Evolutionary conservation across 2,888 invertebrate species (phyloP).

Genomic region (Phanerotoma sp.): DNA sequence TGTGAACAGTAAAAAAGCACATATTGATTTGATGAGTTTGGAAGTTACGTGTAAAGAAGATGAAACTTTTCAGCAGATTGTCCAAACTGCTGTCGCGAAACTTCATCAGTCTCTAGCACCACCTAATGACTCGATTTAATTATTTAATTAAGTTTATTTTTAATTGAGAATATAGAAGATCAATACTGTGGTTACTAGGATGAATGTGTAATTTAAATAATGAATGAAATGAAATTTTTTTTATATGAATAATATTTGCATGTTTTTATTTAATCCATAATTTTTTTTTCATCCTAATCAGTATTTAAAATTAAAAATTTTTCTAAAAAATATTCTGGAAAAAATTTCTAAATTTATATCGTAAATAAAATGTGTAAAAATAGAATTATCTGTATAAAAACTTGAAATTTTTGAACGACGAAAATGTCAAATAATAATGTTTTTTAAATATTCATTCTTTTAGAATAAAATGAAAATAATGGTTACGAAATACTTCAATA

Average conservation of each 20-base stretch:
- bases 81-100: constrained; percentile 82
- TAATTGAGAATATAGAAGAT: not conserved
- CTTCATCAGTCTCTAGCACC: constrained; percentile 80
- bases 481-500: too few species aligned
- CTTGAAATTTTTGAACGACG: too few species aligned
- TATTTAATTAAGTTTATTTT: not conserved
- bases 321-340: too few species aligned
- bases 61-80: constrained; percentile 77
- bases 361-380: too few species aligned
- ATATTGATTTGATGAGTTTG: constrained; percentile 80
- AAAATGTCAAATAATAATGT: too few species aligned
- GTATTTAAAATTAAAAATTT: too few species aligned
- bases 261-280: not conserved
- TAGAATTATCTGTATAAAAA: too few species aligned
- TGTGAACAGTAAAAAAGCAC: constrained; percentile 81
- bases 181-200: too few species aligned
- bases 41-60: constrained; percentile 81
- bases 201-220: not conserved
- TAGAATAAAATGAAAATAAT: too few species aligned
- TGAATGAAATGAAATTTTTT: not conserved
- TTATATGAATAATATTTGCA: not conserved
- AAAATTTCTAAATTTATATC: too few species aligned
- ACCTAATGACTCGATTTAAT: constrained; percentile 51
- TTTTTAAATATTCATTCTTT: too few species aligned
- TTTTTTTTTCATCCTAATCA: too few species aligned